phyloP scores from a whole-genome alignment of 2,113 vertebrate genomes.

The Okapia johnstoni region DNA sequence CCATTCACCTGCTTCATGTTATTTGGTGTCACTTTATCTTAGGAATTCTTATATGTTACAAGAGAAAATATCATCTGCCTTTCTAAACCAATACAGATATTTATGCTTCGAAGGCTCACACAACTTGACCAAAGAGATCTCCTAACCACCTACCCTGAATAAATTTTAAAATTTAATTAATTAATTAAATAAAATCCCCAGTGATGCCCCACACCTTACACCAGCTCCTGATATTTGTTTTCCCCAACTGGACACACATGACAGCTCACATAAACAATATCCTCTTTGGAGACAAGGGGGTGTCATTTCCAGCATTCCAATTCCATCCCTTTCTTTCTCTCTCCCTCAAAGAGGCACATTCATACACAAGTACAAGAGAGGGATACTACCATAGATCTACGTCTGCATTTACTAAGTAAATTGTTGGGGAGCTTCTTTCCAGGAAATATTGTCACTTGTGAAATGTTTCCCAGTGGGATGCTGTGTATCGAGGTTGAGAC shows the following conservation, averaged over 20 bases:
- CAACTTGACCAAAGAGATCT: neutral
- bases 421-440: neutral
- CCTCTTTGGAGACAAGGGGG: neutral
- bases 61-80: neutral
- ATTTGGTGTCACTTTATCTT: neutral
- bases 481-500: neutral
- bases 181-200: neutral
- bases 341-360: neutral
- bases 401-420: neutral
- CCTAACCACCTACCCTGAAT: neutral
- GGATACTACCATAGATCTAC: neutral
- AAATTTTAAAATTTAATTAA: neutral
- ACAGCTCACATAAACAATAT: neutral
- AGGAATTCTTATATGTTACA: neutral
- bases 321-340: neutral
- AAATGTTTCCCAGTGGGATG: neutral
- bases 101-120: neutral
- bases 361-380: neutral
- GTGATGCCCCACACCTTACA: neutral
- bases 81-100: neutral
- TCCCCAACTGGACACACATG: neutral
- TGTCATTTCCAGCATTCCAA: neutral
- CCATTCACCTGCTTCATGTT: neutral
- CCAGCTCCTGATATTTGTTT: neutral
- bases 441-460: neutral